Evolutionary conservation across 2,797 vertebrate genomes (phyloP), one percentile per base, ranked within the genome.

Genomic region (Pogoniulus pusillus): DNA sequence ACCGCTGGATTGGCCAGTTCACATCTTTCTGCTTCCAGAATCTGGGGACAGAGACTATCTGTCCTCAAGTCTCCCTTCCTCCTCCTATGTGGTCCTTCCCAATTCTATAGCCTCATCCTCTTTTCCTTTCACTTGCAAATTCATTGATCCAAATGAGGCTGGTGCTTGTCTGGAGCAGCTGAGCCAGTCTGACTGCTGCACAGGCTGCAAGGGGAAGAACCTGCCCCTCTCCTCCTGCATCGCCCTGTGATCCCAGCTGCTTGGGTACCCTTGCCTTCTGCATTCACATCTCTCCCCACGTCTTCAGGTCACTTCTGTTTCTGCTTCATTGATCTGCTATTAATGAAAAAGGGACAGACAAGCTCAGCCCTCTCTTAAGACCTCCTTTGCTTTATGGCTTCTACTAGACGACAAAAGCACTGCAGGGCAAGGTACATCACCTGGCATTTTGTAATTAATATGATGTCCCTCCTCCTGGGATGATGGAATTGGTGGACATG

Each of bases 111-210:
- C 66, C 16, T 63, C 73, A 90, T 90, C 90, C 82, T 90, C 72
- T 69, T 65, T 80, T 89, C 39, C 22, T 95, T 94, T 94, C 88
- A 90, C 32, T 87, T 91, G 89, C 70, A 90, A 90, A 91, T 91
- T 78, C 53, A 70, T 81, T 71, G 74, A 78, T 55, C 19, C 69
- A 74, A 59, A 69, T 16, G 59, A 80, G 77, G 59, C 51, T 26
- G 51, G 8, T 74, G 65, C 58, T 75, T 75, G 35, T 47, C 69
- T 16, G 2, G 12, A 57, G 69, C 84, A 65, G 45, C 59, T 55
- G 66, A 87, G 75, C 62, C 59, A 17, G 29, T 12, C 55, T 19
- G 53, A 62, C 10, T n/a, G 4, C 58, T 4, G n/a, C n/a, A 43
- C 29, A 43, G 43, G 23, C 64, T 62, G 49, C 39, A 19, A 60